Percentiles rank a stretch among this genome's conserved stretches.
Evolutionary conservation across 1,140 invertebrate genomes (phyloP).

Genomic region (Subanguina moxae): DNA sequence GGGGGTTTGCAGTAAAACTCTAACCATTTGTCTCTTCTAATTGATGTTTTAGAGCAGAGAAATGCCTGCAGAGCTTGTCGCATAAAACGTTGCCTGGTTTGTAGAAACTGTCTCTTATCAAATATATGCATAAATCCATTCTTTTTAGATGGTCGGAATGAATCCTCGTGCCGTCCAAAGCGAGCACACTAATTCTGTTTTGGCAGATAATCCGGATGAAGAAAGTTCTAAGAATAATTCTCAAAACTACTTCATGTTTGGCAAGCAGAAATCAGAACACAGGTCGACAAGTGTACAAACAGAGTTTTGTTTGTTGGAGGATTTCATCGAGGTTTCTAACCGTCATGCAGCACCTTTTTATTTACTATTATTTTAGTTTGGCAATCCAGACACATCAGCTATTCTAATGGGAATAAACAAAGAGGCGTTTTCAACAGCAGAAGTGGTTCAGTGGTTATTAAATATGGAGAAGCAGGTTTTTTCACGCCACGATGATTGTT

Average conservation of each 20-base stretch:
- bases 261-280: neutral
- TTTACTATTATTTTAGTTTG: too few relatives aligned
- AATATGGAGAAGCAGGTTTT: neutral
- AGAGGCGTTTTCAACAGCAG: too few relatives aligned
- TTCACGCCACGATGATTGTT: neutral
- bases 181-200: constrained; percentile 26
- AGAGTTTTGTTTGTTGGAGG: too few relatives aligned
- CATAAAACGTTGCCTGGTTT: constrained; percentile 42
- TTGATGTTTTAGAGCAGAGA: constrained; percentile 45
- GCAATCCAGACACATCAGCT: too few relatives aligned
- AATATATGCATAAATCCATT: neutral
- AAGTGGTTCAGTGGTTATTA: neutral
- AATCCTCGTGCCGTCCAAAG: constrained; percentile 32
- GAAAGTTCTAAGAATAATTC: too few relatives aligned
- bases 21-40: neutral
- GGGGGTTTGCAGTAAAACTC: too few relatives aligned
- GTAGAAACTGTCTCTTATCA: constrained; percentile 48
- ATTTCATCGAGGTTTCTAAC: too few relatives aligned
- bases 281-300: too few relatives aligned
- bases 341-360: too few relatives aligned
- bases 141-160: constrained; percentile 10
- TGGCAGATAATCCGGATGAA: too few relatives aligned
- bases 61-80: constrained; percentile 52
- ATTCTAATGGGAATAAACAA: too few relatives aligned
- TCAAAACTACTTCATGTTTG: neutral